Conservation (phyloP, 2,888 invertebrate species). For the Glomeris marginata region DNA sequence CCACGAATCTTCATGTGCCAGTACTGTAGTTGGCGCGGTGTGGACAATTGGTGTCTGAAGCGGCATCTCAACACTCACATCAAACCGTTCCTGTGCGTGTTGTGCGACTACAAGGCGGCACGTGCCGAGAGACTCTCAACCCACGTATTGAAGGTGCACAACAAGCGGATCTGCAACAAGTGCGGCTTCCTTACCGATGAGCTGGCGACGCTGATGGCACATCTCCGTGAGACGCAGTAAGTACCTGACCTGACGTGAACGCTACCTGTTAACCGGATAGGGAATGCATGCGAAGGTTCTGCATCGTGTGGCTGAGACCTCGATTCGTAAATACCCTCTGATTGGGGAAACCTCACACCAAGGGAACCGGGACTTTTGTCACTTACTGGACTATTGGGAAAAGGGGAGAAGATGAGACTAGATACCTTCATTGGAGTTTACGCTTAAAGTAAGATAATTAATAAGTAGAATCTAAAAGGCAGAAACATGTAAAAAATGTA, state of each 20-base stretch:
- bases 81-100: constrained; percentile 75
- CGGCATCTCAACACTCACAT: constrained; percentile 83
- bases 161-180: constrained; percentile 75
- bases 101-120: constrained; percentile 88
- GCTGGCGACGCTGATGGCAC: constrained; percentile 57
- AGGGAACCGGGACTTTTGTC: no score
- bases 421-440: no score
- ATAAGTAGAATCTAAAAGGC: no score
- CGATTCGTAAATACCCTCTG: no score
- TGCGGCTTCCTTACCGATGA: constrained; percentile 78
- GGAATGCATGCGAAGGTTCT: no score
- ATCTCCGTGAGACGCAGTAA: constrained; percentile 41
- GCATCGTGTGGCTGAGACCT: no score
- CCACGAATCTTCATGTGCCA: constrained; percentile 62
- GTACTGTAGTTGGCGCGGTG: constrained; percentile 83
- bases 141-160: constrained; percentile 80
- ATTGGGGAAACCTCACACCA: no score
- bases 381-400: no score
- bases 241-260: constrained; percentile 17
- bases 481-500: no score
- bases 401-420: no score
- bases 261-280: not conserved
- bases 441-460: no score
- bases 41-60: constrained; percentile 86
- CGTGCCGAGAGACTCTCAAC: constrained; percentile 76